Base-by-base conservation (phyloP, 2,888 invertebrate species). In the Hyposoter dolosus region DNA sequence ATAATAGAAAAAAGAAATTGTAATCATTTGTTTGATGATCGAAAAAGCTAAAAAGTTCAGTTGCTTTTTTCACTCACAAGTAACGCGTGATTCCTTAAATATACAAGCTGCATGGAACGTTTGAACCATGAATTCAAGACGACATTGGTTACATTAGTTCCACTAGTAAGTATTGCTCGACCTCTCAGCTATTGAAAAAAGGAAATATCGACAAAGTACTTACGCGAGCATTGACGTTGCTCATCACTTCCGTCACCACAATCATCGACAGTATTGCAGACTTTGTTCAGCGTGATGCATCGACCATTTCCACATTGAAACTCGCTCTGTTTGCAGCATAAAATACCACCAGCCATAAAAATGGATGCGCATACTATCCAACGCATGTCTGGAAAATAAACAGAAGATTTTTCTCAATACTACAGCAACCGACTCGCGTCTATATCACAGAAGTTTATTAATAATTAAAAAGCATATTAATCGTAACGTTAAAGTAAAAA, bases 181-280 rank as follows among this genome's bases (percentile, higher is more conserved):
- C 45, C 15, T 23, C 5, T 9, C 12, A 35, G 56, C n/a, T n/a
- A 60, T 65, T 60, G 76, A 43, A 79, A 82, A 84, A 80, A 76
- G 81, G 53, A 79, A 66, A 82, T 47, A 85, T 78, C 90, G 79
- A 43, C 35, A 63, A 80, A 72, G 68, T 86, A 96, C 97, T 97
- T 94, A 97, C 97, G 97, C 91, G 97, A 95, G 94, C 97, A 97
- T 90, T 96, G 95, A 88, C 96, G 95, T 3, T 96, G 96, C 93
- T 98, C 97, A 93, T 98, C 97, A 89, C 96, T 97, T 90, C 96
- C 96, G 93, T 97, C 97, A 43, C 96, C 96, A 91, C 97, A 98
- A 93, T 98, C 97, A 90, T 96, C 96, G 85, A 96, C 95, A 28
- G 97, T 96, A 92, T 98, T 97, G 94, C 98, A 98, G 93, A 96